phyloP scores from a whole-genome alignment of 2,113 vertebrate species.

The Serinus canaria region DNA sequence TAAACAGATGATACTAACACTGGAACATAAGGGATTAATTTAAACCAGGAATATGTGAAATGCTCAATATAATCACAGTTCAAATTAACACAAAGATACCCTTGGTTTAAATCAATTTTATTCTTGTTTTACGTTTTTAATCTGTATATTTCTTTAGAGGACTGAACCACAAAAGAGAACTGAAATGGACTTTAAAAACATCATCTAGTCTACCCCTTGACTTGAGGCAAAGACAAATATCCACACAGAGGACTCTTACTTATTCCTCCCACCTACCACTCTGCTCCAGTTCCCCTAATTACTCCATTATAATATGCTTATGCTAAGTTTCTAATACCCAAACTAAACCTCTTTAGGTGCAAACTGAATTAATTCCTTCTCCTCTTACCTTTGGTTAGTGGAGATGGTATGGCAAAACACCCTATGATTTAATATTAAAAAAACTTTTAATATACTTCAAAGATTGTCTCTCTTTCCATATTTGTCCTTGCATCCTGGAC shows the following conservation, averaged over 20 bases:
- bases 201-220: not conserved
- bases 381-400: not conserved
- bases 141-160: not conserved
- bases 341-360: not conserved
- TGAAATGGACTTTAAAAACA: not conserved
- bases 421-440: not conserved
- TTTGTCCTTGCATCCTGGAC: not conserved
- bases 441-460: not conserved
- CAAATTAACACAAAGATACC: not conserved
- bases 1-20: not conserved
- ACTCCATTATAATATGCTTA: not conserved
- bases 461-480: not conserved
- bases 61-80: not conserved
- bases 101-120: not conserved
- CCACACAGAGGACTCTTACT: not conserved
- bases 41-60: conserved; percentile 8
- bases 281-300: not conserved
- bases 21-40: not conserved
- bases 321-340: not conserved
- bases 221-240: not conserved
- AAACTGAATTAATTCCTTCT: not conserved
- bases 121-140: not conserved
- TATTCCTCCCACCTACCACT: not conserved
- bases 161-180: not conserved
- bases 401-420: not conserved